Percentiles rank a stretch among this genome's conserved stretches.
These are phyloP conservation scores for Smutsia temminckii DNA, from an alignment of 2,797 vertebrate genomes.

Conservation along the genomic window DNA sequence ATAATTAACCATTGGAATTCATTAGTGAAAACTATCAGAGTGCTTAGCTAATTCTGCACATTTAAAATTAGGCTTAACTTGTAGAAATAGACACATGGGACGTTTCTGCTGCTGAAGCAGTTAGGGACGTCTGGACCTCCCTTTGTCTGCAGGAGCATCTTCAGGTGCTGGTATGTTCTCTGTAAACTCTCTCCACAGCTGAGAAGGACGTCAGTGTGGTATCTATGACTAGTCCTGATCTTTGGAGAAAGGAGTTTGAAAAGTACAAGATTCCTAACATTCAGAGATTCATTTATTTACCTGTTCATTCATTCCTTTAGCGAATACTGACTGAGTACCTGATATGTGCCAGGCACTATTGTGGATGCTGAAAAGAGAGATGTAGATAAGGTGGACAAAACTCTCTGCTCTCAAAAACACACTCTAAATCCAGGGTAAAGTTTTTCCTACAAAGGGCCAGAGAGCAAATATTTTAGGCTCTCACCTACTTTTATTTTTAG, in stretches of 20 bases:
- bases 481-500: not conserved
- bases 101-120: not conserved
- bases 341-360: not conserved
- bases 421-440: not conserved
- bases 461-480: not conserved
- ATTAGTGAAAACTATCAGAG: conserved; percentile 64
- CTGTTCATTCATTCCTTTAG: not conserved
- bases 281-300: not conserved
- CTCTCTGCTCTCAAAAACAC: not conserved
- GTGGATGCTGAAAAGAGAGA: not conserved
- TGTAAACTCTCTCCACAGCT: not conserved
- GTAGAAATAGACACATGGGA: conserved; percentile 54
- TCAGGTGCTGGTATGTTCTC: not conserved
- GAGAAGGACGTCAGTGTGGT: not conserved
- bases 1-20: conserved; percentile 73
- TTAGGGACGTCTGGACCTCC: not conserved
- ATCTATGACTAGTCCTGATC: not conserved
- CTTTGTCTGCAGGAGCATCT: not conserved
- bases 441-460: not conserved
- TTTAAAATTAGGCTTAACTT: conserved; percentile 69
- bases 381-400: not conserved
- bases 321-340: not conserved
- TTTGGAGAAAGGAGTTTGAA: not conserved
- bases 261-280: not conserved
- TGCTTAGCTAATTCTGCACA: conserved; percentile 57